Evolutionary conservation across 2,888 invertebrate species (phyloP).

Genomic region (Drosophila imparisetae): DNA sequence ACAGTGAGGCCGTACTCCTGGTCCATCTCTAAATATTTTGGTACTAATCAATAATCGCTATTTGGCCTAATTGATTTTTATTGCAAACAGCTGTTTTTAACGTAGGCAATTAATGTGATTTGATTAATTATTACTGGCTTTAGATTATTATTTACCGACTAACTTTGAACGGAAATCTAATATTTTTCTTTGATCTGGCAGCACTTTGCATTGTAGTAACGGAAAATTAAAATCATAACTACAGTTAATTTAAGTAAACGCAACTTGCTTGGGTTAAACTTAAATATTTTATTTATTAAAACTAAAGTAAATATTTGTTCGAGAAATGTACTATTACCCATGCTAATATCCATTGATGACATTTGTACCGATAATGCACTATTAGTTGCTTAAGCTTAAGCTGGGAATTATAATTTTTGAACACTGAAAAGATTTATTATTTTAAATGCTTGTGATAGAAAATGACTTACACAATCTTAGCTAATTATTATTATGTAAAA

Average conservation of each 20-base stretch:
- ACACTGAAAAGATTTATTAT: background rate
- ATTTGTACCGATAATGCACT: background rate
- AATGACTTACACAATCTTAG: background rate
- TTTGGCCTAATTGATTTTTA: background rate
- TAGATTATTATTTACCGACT: background rate
- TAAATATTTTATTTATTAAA: background rate
- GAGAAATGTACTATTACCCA: background rate
- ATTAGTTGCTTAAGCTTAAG: background rate
- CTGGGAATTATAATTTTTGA: background rate
- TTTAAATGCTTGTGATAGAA: background rate
- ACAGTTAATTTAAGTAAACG: background rate
- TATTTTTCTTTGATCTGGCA: slow-evolving; percentile 10
- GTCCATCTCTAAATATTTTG: background rate
- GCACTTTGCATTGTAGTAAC: background rate
- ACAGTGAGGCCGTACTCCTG: slow-evolving; percentile 4
- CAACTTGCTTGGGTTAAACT: background rate
- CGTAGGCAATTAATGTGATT: background rate
- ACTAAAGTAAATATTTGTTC: background rate
- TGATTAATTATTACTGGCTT: background rate
- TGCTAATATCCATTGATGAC: background rate
- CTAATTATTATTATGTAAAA: background rate
- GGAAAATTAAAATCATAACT: background rate
- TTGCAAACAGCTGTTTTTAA: background rate
- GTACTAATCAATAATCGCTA: slow-evolving; percentile 12
- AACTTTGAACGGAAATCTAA: background rate